Base-by-base conservation (phyloP, 2,113 vertebrate species). In the Empidonax alnorum region DNA sequence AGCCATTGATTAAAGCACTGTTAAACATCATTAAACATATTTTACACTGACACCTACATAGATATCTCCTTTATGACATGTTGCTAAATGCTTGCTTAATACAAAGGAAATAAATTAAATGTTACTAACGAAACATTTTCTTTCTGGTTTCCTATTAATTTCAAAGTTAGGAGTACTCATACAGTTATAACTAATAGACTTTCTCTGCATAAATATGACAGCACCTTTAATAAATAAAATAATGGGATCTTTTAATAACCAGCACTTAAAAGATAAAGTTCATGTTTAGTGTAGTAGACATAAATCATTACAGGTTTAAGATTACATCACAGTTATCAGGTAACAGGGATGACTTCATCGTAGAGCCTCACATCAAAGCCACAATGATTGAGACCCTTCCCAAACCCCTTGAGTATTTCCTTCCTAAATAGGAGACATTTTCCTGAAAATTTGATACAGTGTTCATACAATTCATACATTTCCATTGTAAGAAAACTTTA, bases 401-500 rank as follows among this genome's bases (percentile, higher is more conserved):
- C 50, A n/a, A 59, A 84, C 8, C 53, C 30, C 33, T 49, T 46
- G 52, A 90, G 9, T 39, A 62, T 59, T 53, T 73, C 11, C 24
- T 69, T 79, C 21, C n/a, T 58, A 63, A 68, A 73, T 3, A 80
- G 55, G 27, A 92, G 61, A n/a, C 7, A 21, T 73, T 73, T 94
- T 84, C 69, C 72, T 58, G 55, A 72, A 69, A 44, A 41, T 30
- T 59, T 91, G 80, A 81, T 65, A 21, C 5, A 8, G 22, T 46
- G 6, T 52, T 52, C 50, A 52, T 27, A 50, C 25, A 50, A 15
- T 50, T 50, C 25, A 50, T 63, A 78, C 31, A 49, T 56, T 77
- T 89, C 23, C 37, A 39, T 62, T 69, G 16, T 76, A 88, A 84
- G 80, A 88, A 95, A 97, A 89, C 7, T 78, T 78, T 76, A 94